Evolutionary conservation across 2,888 invertebrate species (phyloP).

Genomic region (Globia sparganii): DNA sequence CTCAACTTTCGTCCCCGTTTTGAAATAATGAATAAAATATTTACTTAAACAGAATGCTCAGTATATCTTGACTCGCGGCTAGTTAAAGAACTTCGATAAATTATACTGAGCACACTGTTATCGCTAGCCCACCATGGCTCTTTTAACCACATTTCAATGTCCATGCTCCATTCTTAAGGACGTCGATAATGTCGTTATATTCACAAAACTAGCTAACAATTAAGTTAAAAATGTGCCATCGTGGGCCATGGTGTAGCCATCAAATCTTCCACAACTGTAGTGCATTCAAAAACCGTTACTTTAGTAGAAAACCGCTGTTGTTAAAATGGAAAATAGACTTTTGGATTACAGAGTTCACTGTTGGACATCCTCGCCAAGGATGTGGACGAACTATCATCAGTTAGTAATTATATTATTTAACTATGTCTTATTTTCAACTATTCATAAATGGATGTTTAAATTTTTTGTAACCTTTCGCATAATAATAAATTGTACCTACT

Average conservation of each 20-base stretch:
- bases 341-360: slow-evolving; percentile 62
- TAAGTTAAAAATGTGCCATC: slow-evolving; percentile 23
- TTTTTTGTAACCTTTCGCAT: background rate
- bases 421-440: slow-evolving; percentile 16
- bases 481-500: background rate
- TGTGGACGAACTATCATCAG: slow-evolving; percentile 64
- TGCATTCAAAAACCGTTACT: slow-evolving; percentile 38
- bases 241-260: background rate
- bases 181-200: slow-evolving; percentile 15
- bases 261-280: slow-evolving; percentile 2
- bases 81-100: background rate
- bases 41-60: background rate
- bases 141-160: slow-evolving; percentile 19
- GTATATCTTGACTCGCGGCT: background rate
- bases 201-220: slow-evolving; percentile 1
- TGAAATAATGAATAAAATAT: background rate
- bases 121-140: background rate
- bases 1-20: slow-evolving; percentile 13
- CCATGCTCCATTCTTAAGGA: slow-evolving; percentile 58
- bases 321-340: slow-evolving; percentile 40
- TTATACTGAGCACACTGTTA: background rate
- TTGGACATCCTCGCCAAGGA: slow-evolving; percentile 62
- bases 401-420: slow-evolving; percentile 46
- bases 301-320: slow-evolving; percentile 9
- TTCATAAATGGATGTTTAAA: background rate